Base-by-base conservation (phyloP, 2,797 vertebrate species). In the Harpagifer antarcticus region DNA sequence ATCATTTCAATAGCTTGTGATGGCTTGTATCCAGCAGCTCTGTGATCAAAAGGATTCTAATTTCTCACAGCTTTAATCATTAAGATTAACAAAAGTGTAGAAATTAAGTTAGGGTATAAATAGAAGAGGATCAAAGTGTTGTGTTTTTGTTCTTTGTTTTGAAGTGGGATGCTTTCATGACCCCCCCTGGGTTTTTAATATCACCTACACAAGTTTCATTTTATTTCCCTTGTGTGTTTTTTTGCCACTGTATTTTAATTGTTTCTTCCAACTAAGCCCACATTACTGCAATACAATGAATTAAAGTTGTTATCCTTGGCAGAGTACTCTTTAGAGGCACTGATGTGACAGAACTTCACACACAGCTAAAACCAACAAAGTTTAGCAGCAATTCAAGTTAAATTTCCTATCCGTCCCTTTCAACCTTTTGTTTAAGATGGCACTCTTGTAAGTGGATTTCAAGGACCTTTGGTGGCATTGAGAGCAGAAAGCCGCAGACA, bases 351-450 rank as follows among this genome's bases (percentile, higher is more conserved):
- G 23, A 47, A 37, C 68, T 42, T 54, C 52, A 54, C 58, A 78
- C 50, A 16, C n/a, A 6, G 55, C 31, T 47, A 55, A 82, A 81
- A 50, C 57, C 4, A 20, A 65, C 48, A 66, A 72, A 82, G 74
- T 58, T 76, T 56, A 65, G 76, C 76, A n/a, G 50, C 48, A 70
- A 52, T 79, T 78, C 53, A 47, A 60, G 27, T 19, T 40, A 72
- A 59, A 76, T 33, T 6, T 69, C 8, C 59, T 7, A 37, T 33
- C 37, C 70, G 61, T 76, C 37, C 8, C 68, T 57, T 19, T 64
- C 61, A 81, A 47, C 72, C 74, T 74, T 86, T 84, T 76, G 80
- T 86, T 79, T 70, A 66, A 83, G 62, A 55, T 48, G 44, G 42
- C 48, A 13, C 67, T 71, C 50, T 56, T 68, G 42, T 53, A 72